Evolutionary conservation across 1,140 invertebrate genomes (phyloP).

Genomic region (Odontomachus brunneus): DNA sequence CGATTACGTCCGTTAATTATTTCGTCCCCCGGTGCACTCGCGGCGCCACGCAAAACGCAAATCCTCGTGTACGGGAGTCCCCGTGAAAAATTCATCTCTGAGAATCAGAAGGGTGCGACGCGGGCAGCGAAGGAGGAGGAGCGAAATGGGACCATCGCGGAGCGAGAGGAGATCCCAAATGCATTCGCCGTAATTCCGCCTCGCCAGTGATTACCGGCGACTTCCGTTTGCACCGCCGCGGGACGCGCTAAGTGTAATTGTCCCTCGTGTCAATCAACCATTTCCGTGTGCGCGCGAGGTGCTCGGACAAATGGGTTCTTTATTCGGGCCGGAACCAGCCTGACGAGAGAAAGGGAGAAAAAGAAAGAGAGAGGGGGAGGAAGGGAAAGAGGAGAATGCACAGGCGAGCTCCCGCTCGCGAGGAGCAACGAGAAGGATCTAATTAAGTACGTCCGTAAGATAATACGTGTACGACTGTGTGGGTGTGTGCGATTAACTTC

Average conservation of each 20-base stretch:
- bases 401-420: neutral
- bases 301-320: conserved; percentile 19
- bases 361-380: neutral
- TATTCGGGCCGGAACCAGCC: neutral
- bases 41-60: conserved; percentile 43
- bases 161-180: neutral
- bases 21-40: conserved; percentile 9
- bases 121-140: neutral
- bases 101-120: conserved; percentile 6
- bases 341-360: too few relatives aligned
- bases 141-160: conserved; percentile 30
- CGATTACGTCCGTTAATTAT: conserved; percentile 62
- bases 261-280: conserved; percentile 56
- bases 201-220: conserved; percentile 11
- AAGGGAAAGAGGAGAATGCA: neutral
- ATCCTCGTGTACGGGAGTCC: conserved; percentile 20
- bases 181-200: conserved; percentile 38
- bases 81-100: conserved; percentile 50
- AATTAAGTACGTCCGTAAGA: too few relatives aligned
- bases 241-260: conserved; percentile 66
- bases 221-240: conserved; percentile 37
- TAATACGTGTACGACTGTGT: too few relatives aligned
- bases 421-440: neutral
- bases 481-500: neutral
- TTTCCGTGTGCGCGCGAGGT: conserved; percentile 29